Percentiles rank a stretch among this genome's conserved stretches.
phyloP scores from a whole-genome alignment of 2,888 invertebrate genomes.

The Perithous albicinctus region DNA sequence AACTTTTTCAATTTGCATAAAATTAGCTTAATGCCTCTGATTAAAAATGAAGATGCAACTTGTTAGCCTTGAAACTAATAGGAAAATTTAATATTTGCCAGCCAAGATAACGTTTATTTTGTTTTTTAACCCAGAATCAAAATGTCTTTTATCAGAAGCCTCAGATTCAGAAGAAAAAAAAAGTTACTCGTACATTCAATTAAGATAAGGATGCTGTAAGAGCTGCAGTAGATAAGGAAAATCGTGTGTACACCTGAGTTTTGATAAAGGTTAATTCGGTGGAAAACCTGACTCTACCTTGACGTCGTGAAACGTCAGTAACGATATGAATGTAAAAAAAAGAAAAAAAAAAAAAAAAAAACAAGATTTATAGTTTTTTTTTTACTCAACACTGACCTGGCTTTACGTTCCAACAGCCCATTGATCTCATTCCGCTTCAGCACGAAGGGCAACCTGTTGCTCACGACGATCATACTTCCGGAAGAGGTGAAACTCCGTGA shows the following conservation, averaged over 20 bases:
- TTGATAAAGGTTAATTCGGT: not conserved
- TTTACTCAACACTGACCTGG: slow-evolving; percentile 88
- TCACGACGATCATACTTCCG: slow-evolving; percentile 95
- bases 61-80: not conserved
- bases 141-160: not conserved
- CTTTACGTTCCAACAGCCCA: slow-evolving; percentile 91
- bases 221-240: not conserved
- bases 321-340: not conserved
- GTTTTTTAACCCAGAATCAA: slow-evolving; percentile 8
- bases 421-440: slow-evolving; percentile 91
- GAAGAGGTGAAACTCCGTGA: slow-evolving; percentile 81
- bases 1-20: not conserved
- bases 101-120: not conserved
- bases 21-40: not conserved
- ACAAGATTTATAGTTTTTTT: no score
- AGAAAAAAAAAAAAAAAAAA: slow-evolving; percentile 10
- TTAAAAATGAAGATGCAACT: not conserved
- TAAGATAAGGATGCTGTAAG: slow-evolving; percentile 21
- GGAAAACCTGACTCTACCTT: not conserved
- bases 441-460: slow-evolving; percentile 95
- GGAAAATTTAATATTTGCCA: no score
- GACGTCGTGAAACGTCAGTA: not conserved
- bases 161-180: not conserved
- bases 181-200: not conserved
- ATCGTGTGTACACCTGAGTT: not conserved